Evolutionary conservation across 2,888 invertebrate species (phyloP).

Genomic region (Drosophila diplacantha): DNA sequence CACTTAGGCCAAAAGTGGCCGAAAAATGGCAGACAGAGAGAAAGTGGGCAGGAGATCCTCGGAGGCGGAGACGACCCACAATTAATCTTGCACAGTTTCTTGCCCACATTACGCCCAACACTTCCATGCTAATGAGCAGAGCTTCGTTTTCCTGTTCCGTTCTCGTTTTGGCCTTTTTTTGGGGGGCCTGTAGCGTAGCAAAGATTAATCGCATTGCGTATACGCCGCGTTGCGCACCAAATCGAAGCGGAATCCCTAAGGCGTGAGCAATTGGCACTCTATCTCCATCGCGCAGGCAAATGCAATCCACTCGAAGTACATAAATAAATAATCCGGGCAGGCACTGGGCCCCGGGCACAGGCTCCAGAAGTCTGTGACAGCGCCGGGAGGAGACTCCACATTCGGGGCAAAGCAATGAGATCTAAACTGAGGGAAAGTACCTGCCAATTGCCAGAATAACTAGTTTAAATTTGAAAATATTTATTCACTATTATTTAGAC

Average conservation of each 20-base stretch:
- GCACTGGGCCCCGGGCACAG: constrained; percentile 16
- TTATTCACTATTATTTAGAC: not conserved
- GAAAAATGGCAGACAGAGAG: constrained; percentile 18
- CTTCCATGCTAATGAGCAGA: constrained; percentile 34
- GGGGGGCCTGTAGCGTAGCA: not conserved
- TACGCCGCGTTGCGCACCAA: constrained; percentile 40
- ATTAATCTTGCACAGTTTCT: constrained; percentile 53
- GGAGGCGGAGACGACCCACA: constrained; percentile 29
- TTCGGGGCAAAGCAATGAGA: not conserved
- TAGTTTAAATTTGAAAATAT: not conserved
- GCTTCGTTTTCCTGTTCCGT: constrained; percentile 6
- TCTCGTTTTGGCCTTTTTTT: constrained; percentile 5
- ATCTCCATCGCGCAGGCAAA: constrained; percentile 39
- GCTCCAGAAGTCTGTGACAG: constrained; percentile 45
- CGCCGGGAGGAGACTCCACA: constrained; percentile 17
- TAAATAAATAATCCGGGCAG: constrained; percentile 51
- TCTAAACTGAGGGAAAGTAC: not conserved
- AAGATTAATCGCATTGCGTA: constrained; percentile 59
- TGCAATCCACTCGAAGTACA: constrained; percentile 39
- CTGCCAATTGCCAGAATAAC: not conserved
- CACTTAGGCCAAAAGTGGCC: constrained; percentile 45
- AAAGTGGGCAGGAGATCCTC: not conserved
- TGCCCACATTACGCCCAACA: constrained; percentile 9
- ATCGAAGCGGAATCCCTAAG: constrained; percentile 29
- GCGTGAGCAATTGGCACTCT: constrained; percentile 57